Evolutionary conservation across 2,797 vertebrate species (phyloP).

Genomic region (Arnoldichthys spilopterus): DNA sequence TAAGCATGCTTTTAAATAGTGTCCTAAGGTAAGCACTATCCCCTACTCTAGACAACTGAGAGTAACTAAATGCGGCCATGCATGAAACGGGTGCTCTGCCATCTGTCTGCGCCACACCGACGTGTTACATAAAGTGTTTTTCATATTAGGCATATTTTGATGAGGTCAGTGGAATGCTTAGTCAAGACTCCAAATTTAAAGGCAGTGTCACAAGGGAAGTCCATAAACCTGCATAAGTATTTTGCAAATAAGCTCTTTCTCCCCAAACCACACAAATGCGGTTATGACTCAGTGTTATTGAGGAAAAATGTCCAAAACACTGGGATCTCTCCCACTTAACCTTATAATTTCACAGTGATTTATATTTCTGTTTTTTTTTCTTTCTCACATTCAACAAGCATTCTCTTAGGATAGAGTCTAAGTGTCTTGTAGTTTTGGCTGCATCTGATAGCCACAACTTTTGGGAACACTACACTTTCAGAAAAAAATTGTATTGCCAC

Average conservation of each 20-base stretch:
- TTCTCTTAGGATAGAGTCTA: slow-evolving; percentile 10
- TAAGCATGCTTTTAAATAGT: slow-evolving; percentile 31
- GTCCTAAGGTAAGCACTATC: slow-evolving; percentile 4
- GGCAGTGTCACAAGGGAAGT: slow-evolving; percentile 68
- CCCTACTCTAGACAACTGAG: neutral
- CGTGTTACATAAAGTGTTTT: slow-evolving; percentile 76
- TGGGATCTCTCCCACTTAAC: slow-evolving; percentile 43
- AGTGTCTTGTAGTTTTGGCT: slow-evolving; percentile 16
- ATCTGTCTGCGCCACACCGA: slow-evolving; percentile 57
- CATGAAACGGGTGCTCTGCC: slow-evolving; percentile 58
- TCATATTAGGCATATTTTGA: slow-evolving; percentile 74
- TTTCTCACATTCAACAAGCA: neutral
- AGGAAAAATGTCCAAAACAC: slow-evolving; percentile 51
- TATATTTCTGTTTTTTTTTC: slow-evolving; percentile 42
- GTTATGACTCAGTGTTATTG: slow-evolving; percentile 58
- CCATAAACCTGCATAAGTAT: slow-evolving; percentile 67
- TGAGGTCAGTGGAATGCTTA: slow-evolving; percentile 79
- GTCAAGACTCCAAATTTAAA: slow-evolving; percentile 72
- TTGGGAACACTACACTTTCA: neutral
- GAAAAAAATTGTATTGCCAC: no score
- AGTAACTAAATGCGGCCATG: slow-evolving; percentile 8
- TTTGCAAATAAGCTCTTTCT: slow-evolving; percentile 54
- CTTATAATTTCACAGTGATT: slow-evolving; percentile 33
- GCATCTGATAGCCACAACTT: slow-evolving; percentile 6
- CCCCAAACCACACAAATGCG: slow-evolving; percentile 51